Evolutionary conservation across 2,888 invertebrate species (phyloP).

Genomic region (Lithosia quadra): DNA sequence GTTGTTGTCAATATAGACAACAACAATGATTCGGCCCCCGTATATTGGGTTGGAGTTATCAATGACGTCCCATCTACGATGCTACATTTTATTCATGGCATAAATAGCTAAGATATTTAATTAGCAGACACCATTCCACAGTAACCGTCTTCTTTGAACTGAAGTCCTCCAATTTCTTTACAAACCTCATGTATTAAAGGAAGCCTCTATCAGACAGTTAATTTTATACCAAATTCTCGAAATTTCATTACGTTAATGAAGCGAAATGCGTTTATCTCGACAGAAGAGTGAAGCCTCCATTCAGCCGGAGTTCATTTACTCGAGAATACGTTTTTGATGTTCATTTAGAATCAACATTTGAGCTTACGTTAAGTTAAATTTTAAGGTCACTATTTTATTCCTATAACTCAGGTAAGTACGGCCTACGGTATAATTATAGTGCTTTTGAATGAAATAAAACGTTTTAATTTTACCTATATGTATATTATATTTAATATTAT

Average conservation of each 20-base stretch:
- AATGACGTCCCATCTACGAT: no score
- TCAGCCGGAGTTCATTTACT: conserved; percentile 56
- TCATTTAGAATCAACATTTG: conserved; percentile 50
- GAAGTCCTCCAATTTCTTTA: conserved; percentile 68
- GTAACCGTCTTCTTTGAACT: conserved; percentile 24
- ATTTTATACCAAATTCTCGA: conserved; percentile 74
- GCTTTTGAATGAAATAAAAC: background rate
- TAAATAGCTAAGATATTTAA: background rate
- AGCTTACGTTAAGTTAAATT: conserved; percentile 22
- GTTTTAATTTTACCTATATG: no score
- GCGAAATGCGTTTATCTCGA: conserved; percentile 71
- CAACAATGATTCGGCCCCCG: no score
- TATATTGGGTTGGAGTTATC: background rate
- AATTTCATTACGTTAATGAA: conserved; percentile 82
- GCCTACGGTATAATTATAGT: background rate
- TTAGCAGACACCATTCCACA: conserved; percentile 52
- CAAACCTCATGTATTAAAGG: conserved; percentile 70
- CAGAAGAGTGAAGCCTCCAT: conserved; percentile 53
- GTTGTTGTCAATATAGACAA: no score
- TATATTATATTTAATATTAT: no score
- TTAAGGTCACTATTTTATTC: conserved; percentile 14
- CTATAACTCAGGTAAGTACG: background rate
- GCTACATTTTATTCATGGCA: no score
- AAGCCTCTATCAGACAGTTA: conserved; percentile 71
- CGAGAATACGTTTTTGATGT: conserved; percentile 54